phyloP scores from a whole-genome alignment of 2,113 vertebrate species.

The Diadophis punctatus region DNA sequence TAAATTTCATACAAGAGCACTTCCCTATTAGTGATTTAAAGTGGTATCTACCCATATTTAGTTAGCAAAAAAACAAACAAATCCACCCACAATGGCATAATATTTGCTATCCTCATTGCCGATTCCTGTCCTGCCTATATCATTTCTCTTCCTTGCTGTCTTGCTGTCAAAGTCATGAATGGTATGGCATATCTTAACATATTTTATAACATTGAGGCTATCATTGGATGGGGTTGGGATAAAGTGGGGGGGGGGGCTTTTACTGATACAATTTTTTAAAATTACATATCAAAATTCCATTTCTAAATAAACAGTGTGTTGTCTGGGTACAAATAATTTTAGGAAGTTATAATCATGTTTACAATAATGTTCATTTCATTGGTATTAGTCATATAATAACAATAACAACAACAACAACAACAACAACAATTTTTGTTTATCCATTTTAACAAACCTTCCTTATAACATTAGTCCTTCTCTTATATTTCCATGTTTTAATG shows the following conservation, averaged over 20 bases:
- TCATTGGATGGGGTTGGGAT: not conserved
- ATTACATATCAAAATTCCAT: too few species aligned
- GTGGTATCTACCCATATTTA: not conserved
- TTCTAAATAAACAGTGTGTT: too few species aligned
- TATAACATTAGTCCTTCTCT: too few species aligned
- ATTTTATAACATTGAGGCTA: not conserved
- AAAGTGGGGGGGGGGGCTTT: not conserved
- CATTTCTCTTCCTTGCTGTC: not conserved
- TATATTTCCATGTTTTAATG: not conserved
- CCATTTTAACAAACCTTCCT: too few species aligned
- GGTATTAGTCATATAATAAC: too few species aligned
- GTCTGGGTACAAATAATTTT: too few species aligned
- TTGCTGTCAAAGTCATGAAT: not conserved
- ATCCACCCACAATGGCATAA: not conserved
- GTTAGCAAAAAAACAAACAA: not conserved
- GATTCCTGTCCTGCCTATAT: not conserved
- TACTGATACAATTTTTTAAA: not conserved
- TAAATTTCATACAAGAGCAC: not conserved
- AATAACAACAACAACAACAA: too few species aligned
- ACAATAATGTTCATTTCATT: too few species aligned
- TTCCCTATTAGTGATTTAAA: not conserved
- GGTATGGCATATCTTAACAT: not conserved
- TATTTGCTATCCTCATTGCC: not conserved
- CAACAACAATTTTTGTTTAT: too few species aligned
- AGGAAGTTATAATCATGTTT: too few species aligned